These are phyloP conservation scores for Proteles cristata DNA, from an alignment of 2,113 vertebrate species.

Conservation along the genomic window DNA sequence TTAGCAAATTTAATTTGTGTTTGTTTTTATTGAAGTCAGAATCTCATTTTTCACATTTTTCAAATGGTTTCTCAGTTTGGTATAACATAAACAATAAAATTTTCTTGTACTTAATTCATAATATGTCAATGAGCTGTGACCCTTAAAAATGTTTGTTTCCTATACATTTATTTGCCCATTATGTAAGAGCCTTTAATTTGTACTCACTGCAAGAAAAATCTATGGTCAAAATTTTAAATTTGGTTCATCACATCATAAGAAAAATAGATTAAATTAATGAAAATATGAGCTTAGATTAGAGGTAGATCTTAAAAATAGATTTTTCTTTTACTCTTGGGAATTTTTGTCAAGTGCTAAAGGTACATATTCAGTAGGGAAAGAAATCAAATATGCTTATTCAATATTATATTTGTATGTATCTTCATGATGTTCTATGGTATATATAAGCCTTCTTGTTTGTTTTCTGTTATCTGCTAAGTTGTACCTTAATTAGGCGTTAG, in stretches of 20 bases:
- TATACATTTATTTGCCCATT: neutral
- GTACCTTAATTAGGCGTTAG: constrained; percentile 82
- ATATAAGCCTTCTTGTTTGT: constrained; percentile 71
- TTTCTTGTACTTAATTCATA: neutral
- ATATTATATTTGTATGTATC: constrained; percentile 59
- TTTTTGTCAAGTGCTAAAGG: constrained; percentile 58
- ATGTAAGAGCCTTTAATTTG: neutral
- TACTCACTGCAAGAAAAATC: neutral
- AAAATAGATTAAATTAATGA: constrained; percentile 37
- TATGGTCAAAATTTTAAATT: neutral
- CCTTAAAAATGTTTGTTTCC: neutral
- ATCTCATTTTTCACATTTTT: constrained; percentile 32
- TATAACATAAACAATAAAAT: constrained; percentile 72
- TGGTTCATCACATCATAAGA: neutral
- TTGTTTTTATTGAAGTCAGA: constrained; percentile 1
- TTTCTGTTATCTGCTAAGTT: constrained; percentile 69
- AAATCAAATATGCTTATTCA: constrained; percentile 73
- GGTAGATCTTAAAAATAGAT: neutral
- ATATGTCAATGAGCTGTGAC: neutral
- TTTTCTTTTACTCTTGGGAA: constrained; percentile 50
- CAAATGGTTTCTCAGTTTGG: constrained; percentile 31
- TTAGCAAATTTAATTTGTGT: neutral
- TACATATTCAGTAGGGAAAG: constrained; percentile 75
- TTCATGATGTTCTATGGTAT: constrained; percentile 44
- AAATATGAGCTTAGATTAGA: neutral